Evolutionary conservation across 2,888 invertebrate genomes (phyloP), one percentile per base, ranked within the genome.

Genomic region (Epinotia bilunana): DNA sequence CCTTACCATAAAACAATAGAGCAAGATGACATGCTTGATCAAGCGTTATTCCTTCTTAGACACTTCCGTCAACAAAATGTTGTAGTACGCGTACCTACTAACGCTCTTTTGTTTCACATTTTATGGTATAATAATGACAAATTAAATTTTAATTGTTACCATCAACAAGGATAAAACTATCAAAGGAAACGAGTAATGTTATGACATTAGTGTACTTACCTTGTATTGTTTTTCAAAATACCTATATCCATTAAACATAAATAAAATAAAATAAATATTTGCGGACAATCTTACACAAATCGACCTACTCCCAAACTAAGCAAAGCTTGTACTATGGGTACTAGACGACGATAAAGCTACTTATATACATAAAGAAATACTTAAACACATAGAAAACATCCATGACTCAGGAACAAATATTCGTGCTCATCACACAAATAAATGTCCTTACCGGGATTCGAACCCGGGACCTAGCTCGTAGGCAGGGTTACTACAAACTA

Each of bases 21-120:
- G 28, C 60, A 6, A 74, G 74, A 81, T 80, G 80, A 79, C 81
- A 80, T 77, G 83, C 82, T 80, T 77, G 74, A 77, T 81, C 78
- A 79, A 78, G 78, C 80, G 80, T 65, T 78, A 74, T 78, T 79
- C 77, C 79, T 67, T 68, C 46, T 71, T 43, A 53, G 53, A 77
- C 71, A 74, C 78, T 83, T 82, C 83, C 83, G 80, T 79, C 80
- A 77, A 79, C 77, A 79, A 57, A 74, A 13, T 72, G 46, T 60
- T 57, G 53, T 69, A 67, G 74, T 39, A 39, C 7, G 39, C 13
- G 77, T 78, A 74, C 69, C 62, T 75, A 63, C 43, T n/a, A 63
- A 63, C 12, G 20, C 33, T 33, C 58, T 23, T 64, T 70, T 74
- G 62, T 74, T 69, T 72, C 63, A 60, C 49, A 74, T 74, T 74